Evolutionary conservation across 2,797 vertebrate genomes (phyloP), one percentile per base, ranked within the genome.

Genomic region (Hydrophis major): DNA sequence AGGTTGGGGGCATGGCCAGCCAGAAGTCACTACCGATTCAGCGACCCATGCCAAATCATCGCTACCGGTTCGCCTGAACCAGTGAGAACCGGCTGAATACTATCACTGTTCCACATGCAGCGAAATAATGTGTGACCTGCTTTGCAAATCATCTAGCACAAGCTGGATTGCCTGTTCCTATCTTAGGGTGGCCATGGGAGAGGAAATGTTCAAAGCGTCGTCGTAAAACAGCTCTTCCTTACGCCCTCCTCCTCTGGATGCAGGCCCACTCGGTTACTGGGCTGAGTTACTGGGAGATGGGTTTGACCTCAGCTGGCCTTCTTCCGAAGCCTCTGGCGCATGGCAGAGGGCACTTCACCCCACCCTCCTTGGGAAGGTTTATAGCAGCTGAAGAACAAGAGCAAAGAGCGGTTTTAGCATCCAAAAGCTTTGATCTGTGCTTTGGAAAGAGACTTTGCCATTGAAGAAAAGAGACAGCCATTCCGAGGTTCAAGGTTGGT

Each of bases 351-450:
- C 50, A 18, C 50, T 28, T 3, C 2, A 16, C 20, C 14, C 53
- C 4, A 6, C 4, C 32, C 28, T 37, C 57, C 61, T 61, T 16
- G 13, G 10, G 55, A 1, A 11, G 55, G 18, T 22, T 32, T 37
- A 18, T 25, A 4, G 18, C n/a, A 37, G 56, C 14, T 25, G 3
- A 59, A 6, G n/a, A 4, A 87, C 14, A 61, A 7, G 22, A 63
- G 88, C 1, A 0, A 28, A 22, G 25, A 28, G 6, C 1, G 3
- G 4, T 1, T 14, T 56, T 8, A 37, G 20, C 59, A 93, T 27
- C 91, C 92, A 94, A 94, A 94, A 94, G 93, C 59, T 94, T 97
- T 97, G 95, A 97, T 96, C 96, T 61, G 7, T 90, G 89, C 83
- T 90, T 59, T n/a, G 69, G 32, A 47, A 18, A 74, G 83, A 93